phyloP scores from a whole-genome alignment of 2,888 invertebrate species.

The Idaea aversata region DNA sequence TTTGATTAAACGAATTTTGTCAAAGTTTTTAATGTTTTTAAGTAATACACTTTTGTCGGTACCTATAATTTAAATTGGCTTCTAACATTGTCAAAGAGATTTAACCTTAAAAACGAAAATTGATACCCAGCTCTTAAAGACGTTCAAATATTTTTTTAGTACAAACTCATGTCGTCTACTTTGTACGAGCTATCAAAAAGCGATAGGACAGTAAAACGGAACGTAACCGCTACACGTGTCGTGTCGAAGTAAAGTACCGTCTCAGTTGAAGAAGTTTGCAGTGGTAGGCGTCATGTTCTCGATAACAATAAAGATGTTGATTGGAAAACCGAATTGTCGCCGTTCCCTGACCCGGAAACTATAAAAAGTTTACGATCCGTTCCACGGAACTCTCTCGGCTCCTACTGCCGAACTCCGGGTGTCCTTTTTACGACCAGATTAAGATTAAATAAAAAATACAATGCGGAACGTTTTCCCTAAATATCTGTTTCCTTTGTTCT shows the following conservation, averaged over 20 bases:
- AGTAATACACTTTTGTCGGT: neutral
- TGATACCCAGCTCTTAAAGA: neutral
- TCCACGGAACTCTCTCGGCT: slow-evolving; percentile 38
- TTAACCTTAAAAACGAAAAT: too few species aligned
- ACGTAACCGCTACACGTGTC: neutral
- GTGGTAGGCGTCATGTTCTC: slow-evolving; percentile 39
- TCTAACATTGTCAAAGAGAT: neutral
- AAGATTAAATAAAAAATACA: slow-evolving; percentile 48
- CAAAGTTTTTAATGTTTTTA: neutral
- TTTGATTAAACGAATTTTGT: neutral
- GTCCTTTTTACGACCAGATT: slow-evolving; percentile 48
- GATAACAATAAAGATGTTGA: slow-evolving; percentile 63
- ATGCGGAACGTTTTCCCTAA: slow-evolving; percentile 25
- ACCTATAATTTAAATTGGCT: neutral
- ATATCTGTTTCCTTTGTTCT: neutral
- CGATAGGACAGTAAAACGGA: neutral
- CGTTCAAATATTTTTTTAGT: neutral
- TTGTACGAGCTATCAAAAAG: neutral
- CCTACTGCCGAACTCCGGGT: slow-evolving; percentile 24
- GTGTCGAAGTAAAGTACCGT: neutral
- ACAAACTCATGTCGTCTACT: neutral
- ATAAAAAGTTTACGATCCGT: slow-evolving; percentile 68
- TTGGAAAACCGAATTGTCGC: slow-evolving; percentile 66
- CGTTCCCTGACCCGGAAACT: slow-evolving; percentile 63
- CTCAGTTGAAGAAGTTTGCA: slow-evolving; percentile 26